phyloP scores from a whole-genome alignment of 1,140 invertebrate genomes.

The Caenorhabditis remanei region DNA sequence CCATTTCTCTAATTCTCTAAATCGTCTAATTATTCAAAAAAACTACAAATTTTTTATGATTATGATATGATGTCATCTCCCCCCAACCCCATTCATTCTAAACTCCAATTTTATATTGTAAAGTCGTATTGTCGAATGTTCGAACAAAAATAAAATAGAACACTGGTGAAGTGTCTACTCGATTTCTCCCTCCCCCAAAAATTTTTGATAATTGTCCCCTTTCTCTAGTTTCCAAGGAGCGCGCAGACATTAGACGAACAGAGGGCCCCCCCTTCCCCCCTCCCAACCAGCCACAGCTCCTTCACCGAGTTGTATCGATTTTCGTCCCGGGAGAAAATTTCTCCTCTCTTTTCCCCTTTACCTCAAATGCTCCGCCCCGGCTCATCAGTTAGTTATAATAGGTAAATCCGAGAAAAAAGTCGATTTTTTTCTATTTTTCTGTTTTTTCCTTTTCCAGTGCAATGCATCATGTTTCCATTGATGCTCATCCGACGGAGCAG shows the following conservation, averaged over 20 bases:
- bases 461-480: constrained; percentile 19
- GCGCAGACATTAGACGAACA: constrained; percentile 5
- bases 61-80: neutral
- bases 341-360: neutral
- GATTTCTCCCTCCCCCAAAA: neutral
- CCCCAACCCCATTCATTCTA: neutral
- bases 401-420: constrained; percentile 2
- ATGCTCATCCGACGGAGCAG: constrained; percentile 49
- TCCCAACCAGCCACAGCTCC: neutral
- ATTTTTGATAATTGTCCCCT: neutral
- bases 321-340: neutral
- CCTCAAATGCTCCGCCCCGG: constrained; percentile 32
- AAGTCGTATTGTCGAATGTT: constrained; percentile 40
- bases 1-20: constrained; percentile 1
- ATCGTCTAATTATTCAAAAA: constrained; percentile 8
- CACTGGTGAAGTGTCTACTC: neutral
- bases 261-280: neutral
- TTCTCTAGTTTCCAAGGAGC: constrained; percentile 1
- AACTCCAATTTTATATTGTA: constrained; percentile 21
- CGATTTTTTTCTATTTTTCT: neutral
- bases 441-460: neutral
- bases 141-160: constrained; percentile 43
- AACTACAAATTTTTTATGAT: constrained; percentile 24
- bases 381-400: constrained; percentile 41
- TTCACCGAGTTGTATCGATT: neutral